Evolutionary conservation across 1,140 invertebrate genomes (phyloP), one percentile per base, ranked within the genome.

Genomic region (Ganaspis sp.): DNA sequence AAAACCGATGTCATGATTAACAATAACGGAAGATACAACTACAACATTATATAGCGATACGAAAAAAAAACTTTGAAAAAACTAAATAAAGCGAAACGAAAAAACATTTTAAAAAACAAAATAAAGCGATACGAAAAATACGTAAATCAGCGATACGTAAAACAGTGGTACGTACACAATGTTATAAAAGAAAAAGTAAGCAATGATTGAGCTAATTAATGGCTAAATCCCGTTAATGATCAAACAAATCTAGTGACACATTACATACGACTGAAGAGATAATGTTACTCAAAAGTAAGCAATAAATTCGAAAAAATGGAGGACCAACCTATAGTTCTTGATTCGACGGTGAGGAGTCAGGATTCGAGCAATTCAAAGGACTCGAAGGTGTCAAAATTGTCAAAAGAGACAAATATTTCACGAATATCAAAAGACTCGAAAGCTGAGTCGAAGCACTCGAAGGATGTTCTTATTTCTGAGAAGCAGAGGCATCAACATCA

Each of bases 271-370:
- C 23, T 64, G 23, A 64, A 29, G 15, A 29, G 58, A 64, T 15
- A 64, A 64, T 26, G 26, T 29, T 9, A 64, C 0, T 64, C 29
- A 64, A n/a, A 64, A 64, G 15, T 64, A 64, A 29, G 23, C 29
- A 34, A n/a, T 19, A 69, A 37, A 64, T n/a, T n/a, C 6, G n/a
- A 11, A 17, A 80, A 23, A 40, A 84, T 84, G 85, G 82, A 85
- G 38, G 79, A 83, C 54, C 75, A 86, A 38, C 58, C 76, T 70
- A 87, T 89, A 71, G 81, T 81, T 29, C 81, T 85, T 1, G 90
- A 91, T 76, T 90, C 86, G 72, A 91, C 89, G 9, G 89, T 91
- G 17, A 83, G 90, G 26, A 91, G 90, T 81, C 88, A 90, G 58
- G 87, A 91, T 70, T 90, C 89, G 4, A 89, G 87, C 40, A 83